phyloP scores from a whole-genome alignment of 2,113 vertebrate species.

The Spermophilus dauricus region DNA sequence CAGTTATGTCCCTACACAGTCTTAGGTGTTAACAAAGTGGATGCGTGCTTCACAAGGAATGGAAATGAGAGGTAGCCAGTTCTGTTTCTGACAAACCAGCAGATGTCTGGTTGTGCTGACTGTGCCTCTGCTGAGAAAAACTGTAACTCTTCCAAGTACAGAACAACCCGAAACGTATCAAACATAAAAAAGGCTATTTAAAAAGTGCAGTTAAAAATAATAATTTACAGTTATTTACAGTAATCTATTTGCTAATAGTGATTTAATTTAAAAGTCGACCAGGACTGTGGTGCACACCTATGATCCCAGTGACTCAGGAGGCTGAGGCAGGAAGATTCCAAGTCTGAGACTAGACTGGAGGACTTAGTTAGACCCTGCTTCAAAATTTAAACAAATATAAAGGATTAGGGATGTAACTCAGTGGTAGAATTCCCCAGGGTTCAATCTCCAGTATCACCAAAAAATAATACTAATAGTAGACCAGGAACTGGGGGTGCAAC shows the following conservation, averaged over 20 bases:
- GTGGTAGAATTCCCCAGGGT: neutral
- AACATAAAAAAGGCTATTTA: neutral
- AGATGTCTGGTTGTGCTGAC: neutral
- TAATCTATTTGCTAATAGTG: neutral
- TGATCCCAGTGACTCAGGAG: neutral
- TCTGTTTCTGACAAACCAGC: slow-evolving; percentile 18
- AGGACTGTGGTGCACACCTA: neutral
- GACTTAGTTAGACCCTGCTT: neutral
- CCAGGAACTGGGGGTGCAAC: too few relatives aligned
- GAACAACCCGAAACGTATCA: neutral
- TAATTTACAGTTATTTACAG: neutral
- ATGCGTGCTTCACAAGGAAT: neutral
- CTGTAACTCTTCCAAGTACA: neutral
- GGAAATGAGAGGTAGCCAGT: neutral
- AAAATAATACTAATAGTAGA: neutral
- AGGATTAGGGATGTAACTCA: neutral
- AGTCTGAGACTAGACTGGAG: neutral
- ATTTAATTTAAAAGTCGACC: slow-evolving; percentile 44
- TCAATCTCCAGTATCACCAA: neutral
- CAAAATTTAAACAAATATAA: neutral
- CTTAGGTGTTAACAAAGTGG: neutral
- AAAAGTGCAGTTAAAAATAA: neutral
- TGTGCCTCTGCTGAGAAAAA: neutral
- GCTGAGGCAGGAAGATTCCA: neutral
- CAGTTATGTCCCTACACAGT: neutral